Evolutionary conservation across 2,113 vertebrate species (phyloP).

Genomic region (Micronycteris hirsuta): DNA sequence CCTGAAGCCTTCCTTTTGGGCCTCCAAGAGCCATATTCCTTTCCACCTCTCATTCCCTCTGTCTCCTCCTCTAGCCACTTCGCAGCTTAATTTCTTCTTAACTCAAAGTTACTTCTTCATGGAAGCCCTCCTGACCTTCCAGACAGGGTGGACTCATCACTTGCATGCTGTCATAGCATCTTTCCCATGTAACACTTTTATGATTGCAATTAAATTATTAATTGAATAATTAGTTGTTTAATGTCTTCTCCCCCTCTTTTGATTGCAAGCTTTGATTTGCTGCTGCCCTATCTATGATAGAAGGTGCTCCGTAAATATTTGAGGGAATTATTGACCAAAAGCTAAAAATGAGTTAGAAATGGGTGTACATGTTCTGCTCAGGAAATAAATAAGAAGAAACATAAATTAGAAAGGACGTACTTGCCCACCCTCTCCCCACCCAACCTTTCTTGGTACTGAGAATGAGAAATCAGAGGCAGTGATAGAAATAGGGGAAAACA

Average conservation of each 20-base stretch:
- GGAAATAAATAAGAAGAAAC: not conserved
- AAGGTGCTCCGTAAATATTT: constrained; percentile 32
- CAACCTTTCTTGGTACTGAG: not conserved
- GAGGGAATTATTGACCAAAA: constrained; percentile 52
- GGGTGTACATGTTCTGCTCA: not conserved
- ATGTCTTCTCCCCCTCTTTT: not conserved
- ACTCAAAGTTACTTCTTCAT: not conserved
- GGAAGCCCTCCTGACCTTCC: not conserved
- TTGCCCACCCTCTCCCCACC: not conserved
- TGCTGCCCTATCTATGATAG: not conserved
- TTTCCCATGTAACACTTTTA: not conserved
- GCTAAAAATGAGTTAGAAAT: constrained; percentile 44
- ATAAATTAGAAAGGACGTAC: not conserved
- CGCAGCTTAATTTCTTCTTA: not conserved
- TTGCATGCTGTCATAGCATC: not conserved
- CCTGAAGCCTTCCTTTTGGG: not conserved
- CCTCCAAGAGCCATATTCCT: not conserved
- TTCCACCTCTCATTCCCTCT: not conserved
- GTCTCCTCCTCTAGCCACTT: not conserved
- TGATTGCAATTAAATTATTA: not conserved
- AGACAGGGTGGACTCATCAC: not conserved
- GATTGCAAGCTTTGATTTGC: not conserved
- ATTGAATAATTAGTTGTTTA: not conserved
- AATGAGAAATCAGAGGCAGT: not conserved
- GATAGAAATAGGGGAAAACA: not conserved